Conservation (phyloP, 1,140 invertebrate species). For the Zaprionus vittiger region DNA sequence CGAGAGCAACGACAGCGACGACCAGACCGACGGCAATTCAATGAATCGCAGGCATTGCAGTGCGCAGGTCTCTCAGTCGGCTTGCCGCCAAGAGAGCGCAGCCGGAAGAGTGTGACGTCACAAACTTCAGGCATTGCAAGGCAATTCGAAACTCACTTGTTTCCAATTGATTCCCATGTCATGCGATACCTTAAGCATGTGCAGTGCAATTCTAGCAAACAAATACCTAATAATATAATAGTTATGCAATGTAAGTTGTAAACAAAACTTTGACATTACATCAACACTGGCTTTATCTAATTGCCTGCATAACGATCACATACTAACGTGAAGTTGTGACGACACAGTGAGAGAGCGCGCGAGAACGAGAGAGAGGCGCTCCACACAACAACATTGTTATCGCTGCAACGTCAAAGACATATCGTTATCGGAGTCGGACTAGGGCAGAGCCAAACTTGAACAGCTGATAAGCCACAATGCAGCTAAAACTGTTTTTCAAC, state of each 20-base stretch:
- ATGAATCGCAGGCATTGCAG: conserved; percentile 22
- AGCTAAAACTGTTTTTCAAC: conserved; percentile 13
- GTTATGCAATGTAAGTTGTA: neutral
- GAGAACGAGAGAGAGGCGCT: neutral
- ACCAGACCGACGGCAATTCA: conserved; percentile 42
- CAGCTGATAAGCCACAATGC: conserved; percentile 20
- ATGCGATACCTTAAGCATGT: neutral
- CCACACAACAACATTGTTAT: neutral
- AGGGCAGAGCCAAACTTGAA: neutral
- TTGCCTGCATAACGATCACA: conserved; percentile 9
- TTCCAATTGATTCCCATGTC: neutral
- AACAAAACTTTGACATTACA: neutral
- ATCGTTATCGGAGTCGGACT: conserved; percentile 17
- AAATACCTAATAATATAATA: neutral
- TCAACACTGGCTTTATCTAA: neutral
- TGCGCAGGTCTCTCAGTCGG: conserved; percentile 40
- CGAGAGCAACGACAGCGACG: conserved; percentile 52
- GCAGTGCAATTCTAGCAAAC: neutral
- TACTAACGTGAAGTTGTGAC: conserved; percentile 19
- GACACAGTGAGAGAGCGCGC: conserved; percentile 9
- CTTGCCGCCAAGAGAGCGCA: conserved; percentile 11
- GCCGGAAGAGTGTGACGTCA: conserved; percentile 32
- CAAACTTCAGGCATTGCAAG: neutral
- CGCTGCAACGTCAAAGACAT: neutral
- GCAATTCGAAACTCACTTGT: neutral